These are phyloP conservation scores for Sardina pilchardus DNA, from an alignment of 2,113 vertebrate species.

Conservation along the genomic window DNA sequence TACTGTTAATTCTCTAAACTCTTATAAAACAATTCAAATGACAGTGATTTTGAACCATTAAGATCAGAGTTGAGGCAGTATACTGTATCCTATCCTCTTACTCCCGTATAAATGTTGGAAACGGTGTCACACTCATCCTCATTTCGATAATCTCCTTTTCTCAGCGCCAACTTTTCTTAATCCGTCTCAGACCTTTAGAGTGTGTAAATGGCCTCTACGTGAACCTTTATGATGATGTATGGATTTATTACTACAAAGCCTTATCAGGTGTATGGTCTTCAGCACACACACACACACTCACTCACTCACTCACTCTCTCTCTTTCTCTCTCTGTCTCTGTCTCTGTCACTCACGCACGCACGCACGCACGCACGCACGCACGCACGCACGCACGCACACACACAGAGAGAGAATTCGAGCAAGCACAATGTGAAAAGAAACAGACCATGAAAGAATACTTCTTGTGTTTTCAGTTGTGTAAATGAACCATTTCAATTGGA, in stretches of 20 bases:
- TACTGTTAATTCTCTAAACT: background rate
- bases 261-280: background rate
- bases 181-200: background rate
- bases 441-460: background rate
- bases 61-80: background rate
- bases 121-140: background rate
- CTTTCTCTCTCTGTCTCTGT: too few species aligned
- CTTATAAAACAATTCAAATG: background rate
- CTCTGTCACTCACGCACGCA: too few species aligned
- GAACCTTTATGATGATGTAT: background rate
- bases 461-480: background rate
- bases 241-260: background rate
- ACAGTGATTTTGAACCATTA: background rate
- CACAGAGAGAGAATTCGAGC: background rate
- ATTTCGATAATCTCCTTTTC: background rate
- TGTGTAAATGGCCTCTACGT: background rate
- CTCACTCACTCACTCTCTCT: too few species aligned
- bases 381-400: too few species aligned
- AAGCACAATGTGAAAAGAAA: background rate
- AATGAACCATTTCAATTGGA: background rate
- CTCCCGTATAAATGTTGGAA: background rate
- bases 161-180: background rate
- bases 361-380: too few species aligned
- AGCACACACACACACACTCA: background rate
- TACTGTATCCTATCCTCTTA: background rate